A percentile compares a stretch with the other conserved stretches of the same genome.
phyloP scores from a whole-genome alignment of 2,113 vertebrate genomes.

The Periophthalmus modestus region DNA sequence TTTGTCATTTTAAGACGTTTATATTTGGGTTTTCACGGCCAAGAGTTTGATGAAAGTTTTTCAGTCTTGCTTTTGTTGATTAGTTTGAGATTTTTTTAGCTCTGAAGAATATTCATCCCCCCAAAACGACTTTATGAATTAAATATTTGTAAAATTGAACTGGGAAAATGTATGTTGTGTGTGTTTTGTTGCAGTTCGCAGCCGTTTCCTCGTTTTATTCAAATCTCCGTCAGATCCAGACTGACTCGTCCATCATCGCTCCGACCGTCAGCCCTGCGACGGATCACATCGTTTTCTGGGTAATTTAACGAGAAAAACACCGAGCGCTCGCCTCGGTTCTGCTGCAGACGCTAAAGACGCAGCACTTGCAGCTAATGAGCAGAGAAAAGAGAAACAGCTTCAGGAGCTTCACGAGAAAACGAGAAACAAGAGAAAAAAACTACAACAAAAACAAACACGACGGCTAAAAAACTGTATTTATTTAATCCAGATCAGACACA shows the following conservation, averaged over 20 bases:
- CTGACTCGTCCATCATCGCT: conserved; percentile 66
- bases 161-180: background rate
- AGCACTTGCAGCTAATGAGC: background rate
- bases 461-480: too few relatives aligned
- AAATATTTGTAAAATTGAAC: too few relatives aligned
- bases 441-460: too few relatives aligned
- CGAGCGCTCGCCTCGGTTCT: conserved; percentile 19
- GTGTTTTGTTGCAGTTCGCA: background rate
- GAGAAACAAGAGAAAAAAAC: too few relatives aligned
- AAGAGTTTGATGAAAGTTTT: too few relatives aligned
- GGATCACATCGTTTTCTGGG: conserved; percentile 59
- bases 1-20: background rate
- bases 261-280: conserved; percentile 28
- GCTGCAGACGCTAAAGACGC: conserved; percentile 5
- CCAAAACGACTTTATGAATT: too few relatives aligned
- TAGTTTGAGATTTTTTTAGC: too few relatives aligned
- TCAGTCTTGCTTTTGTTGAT: too few relatives aligned
- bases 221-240: conserved; percentile 55
- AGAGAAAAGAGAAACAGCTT: too few relatives aligned
- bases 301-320: conserved; percentile 55
- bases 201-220: conserved; percentile 43
- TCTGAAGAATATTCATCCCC: too few relatives aligned
- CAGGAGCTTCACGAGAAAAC: too few relatives aligned
- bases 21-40: background rate
- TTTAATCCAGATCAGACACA: too few relatives aligned